A percentile compares a stretch with the other conserved stretches of the same genome.
Conservation (phyloP, 2,797 vertebrate genomes). For the Hippoglossus hippoglossus region DNA sequence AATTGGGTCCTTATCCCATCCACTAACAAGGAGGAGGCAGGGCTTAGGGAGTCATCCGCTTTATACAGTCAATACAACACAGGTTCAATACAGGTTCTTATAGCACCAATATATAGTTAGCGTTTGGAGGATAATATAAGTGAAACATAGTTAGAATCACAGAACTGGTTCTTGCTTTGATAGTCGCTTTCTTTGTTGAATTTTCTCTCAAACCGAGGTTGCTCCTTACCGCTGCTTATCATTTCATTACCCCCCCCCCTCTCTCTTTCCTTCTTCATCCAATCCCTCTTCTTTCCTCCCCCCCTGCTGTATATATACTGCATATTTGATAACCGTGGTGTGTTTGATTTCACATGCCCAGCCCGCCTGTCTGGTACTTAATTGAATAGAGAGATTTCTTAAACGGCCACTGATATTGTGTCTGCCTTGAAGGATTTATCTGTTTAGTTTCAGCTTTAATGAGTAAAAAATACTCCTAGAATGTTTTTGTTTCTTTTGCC, state of each 20-base stretch:
- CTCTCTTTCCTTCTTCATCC: not conserved
- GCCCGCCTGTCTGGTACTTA: constrained; percentile 30
- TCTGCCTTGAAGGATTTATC: constrained; percentile 30
- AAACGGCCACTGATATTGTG: constrained; percentile 47
- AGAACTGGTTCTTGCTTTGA: not conserved
- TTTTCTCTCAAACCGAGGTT: not conserved
- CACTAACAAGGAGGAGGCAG: no score
- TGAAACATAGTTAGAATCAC: no score
- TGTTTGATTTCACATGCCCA: constrained; percentile 41
- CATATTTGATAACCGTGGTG: constrained; percentile 58
- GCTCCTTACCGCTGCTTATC: constrained; percentile 9
- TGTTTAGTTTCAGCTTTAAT: not conserved
- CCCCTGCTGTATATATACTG: constrained; percentile 36
- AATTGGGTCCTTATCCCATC: no score
- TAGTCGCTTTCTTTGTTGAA: constrained; percentile 5
- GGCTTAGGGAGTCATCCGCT: no score
- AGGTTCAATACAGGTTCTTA: no score
- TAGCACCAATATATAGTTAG: no score
- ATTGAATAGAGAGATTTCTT: constrained; percentile 55
- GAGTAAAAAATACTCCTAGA: not conserved
- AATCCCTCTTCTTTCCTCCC: not conserved
- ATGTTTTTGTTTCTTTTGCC: no score
- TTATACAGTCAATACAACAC: no score
- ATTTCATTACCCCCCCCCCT: not conserved
- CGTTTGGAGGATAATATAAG: no score